Percentiles rank a stretch among this genome's conserved stretches.
Evolutionary conservation across 2,797 vertebrate genomes (phyloP).

Genomic region (Gobio occitaniae): DNA sequence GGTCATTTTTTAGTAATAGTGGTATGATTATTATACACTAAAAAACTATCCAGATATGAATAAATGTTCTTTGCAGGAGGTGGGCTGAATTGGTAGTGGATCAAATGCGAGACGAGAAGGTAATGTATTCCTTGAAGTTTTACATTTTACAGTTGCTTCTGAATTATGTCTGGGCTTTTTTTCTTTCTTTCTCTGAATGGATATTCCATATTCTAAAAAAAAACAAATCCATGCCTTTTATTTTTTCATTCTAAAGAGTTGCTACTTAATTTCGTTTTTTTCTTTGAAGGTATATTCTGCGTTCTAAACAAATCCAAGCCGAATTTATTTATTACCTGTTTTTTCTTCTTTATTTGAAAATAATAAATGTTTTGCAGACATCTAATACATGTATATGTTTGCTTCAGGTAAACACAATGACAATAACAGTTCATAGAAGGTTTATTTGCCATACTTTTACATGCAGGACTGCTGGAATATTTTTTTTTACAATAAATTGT

Average conservation of each 20-base stretch:
- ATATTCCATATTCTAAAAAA: background rate
- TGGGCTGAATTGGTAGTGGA: background rate
- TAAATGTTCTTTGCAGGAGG: background rate
- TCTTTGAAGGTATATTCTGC: too few relatives aligned
- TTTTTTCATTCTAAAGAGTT: background rate
- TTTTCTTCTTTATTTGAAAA: too few relatives aligned
- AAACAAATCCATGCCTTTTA: background rate
- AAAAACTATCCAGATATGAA: background rate
- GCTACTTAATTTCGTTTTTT: too few relatives aligned
- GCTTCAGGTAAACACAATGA: conserved; percentile 56
- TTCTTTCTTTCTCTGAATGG: background rate
- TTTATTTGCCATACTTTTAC: conserved; percentile 92
- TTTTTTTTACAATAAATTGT: conserved; percentile 79
- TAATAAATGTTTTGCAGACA: background rate
- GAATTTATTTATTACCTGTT: too few relatives aligned
- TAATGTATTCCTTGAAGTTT: background rate
- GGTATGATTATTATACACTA: background rate
- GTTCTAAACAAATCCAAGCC: background rate
- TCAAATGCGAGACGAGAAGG: background rate
- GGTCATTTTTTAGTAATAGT: background rate
- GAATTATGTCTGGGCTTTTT: background rate
- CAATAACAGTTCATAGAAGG: conserved; percentile 58
- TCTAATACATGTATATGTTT: conserved; percentile 31
- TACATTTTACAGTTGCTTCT: background rate
- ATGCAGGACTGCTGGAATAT: conserved; percentile 91